Conservation (phyloP, 2,888 invertebrate genomes). For the Drosophila eohydei region DNA sequence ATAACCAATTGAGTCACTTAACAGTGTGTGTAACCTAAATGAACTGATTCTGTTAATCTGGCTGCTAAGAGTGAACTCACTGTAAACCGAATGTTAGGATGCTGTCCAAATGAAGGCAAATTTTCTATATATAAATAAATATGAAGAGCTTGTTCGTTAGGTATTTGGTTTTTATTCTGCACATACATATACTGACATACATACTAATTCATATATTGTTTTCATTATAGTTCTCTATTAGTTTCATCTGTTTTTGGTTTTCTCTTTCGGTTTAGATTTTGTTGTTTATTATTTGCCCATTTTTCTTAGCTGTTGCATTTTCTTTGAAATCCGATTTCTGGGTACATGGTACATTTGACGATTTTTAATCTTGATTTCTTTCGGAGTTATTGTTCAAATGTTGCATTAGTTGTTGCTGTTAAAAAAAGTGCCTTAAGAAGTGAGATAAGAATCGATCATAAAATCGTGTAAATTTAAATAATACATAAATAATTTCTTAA, state of each 20-base stretch:
- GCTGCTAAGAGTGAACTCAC: too few species aligned
- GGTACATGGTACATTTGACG: constrained; percentile 10
- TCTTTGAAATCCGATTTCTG: constrained; percentile 4
- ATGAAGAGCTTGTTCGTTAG: constrained; percentile 9
- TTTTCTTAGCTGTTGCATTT: background rate
- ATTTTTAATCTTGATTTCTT: constrained; percentile 18
- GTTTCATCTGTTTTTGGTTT: constrained; percentile 39
- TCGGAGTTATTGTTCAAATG: constrained; percentile 26
- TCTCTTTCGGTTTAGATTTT: constrained; percentile 26
- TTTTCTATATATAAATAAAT: too few species aligned
- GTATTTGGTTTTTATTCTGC: constrained; percentile 68
- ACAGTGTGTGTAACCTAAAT: too few species aligned
- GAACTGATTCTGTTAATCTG: too few species aligned
- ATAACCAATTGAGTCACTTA: too few species aligned
- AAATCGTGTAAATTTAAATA: constrained; percentile 15
- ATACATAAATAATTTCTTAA: constrained; percentile 4
- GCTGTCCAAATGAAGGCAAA: too few species aligned
- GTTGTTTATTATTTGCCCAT: constrained; percentile 44
- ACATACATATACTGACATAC: constrained; percentile 67
- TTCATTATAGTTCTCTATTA: constrained; percentile 55
- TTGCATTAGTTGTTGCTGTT: constrained; percentile 22
- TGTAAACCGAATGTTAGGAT: too few species aligned
- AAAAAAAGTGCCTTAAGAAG: constrained; percentile 43
- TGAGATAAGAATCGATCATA: constrained; percentile 16
- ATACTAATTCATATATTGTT: constrained; percentile 72